Evolutionary conservation across 1,140 invertebrate genomes (phyloP).

Genomic region (Carcinoscorpius rotundicauda): DNA sequence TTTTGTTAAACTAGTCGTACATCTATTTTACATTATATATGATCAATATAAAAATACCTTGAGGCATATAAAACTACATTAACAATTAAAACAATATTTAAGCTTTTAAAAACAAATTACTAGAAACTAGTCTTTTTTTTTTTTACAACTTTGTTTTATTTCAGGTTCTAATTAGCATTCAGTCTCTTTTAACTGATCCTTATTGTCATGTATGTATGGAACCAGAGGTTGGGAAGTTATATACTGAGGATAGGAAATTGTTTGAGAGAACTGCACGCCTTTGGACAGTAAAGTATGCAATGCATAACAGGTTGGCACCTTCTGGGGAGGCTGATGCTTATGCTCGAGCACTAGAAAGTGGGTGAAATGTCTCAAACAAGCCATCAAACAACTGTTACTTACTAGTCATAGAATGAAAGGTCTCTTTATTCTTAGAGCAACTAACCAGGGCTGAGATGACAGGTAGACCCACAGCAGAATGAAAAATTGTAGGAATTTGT

Average conservation of each 20-base stretch:
- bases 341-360: not conserved
- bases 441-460: too few species aligned
- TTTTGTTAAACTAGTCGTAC: too few species aligned
- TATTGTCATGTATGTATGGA: conserved; percentile 88
- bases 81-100: conserved; percentile 5
- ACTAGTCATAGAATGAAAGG: too few species aligned
- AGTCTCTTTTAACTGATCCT: conserved; percentile 85
- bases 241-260: conserved; percentile 52
- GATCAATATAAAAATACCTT: too few species aligned
- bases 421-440: too few species aligned
- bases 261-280: conserved; percentile 71
- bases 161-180: conserved; percentile 65
- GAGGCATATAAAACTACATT: too few species aligned
- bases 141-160: not conserved
- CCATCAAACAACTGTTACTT: too few species aligned
- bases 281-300: conserved; percentile 89
- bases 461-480: too few species aligned
- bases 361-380: not conserved
- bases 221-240: conserved; percentile 66
- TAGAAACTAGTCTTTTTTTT: not conserved
- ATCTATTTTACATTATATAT: too few species aligned
- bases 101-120: not conserved
- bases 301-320: conserved; percentile 61
- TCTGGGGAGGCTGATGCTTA: not conserved
- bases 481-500: too few species aligned